Base-by-base conservation (phyloP, 2,888 invertebrate genomes). In the Eupithecia inturbata region DNA sequence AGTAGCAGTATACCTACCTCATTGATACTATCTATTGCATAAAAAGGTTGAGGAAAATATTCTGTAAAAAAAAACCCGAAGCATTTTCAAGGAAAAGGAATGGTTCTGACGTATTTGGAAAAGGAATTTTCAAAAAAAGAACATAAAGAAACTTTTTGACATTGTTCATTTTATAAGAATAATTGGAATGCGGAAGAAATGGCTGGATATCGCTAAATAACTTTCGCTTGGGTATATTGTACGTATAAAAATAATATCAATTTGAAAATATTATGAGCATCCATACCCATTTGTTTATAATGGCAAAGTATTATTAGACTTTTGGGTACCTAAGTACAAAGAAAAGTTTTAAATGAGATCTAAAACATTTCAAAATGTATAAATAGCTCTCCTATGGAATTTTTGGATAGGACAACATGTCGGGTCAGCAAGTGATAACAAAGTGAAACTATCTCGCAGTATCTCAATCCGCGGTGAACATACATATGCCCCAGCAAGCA, bases 401-500 rank as follows among this genome's bases (percentile, higher is more conserved):
- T 57, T 53, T 57, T 14, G 14, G 26, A 14, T 53, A 53, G 22
- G 10, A 22, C n/a, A 26, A 14, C 57, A 3, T 62, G 4, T 14
- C 14, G 4, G 57, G 57, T 57, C 57, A 57, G 26, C 22, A 14
- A 9, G 5, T 53, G 53, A 31, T 31, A 19, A 19, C 31, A 14
- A 67, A 71, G 28, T 53, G 6, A 62, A 70, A 10, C 3, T 33
- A 63, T 67, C 53, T 70, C 14, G 14, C 66, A 60, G 28, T 41
- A 72, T 36, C 63, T 64, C 31, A 63, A 63, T 53, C 76, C 78
- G 80, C 82, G 83, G 80, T 77, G 75, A 76, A 81, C 72, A 84
- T 87, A 87, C 87, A 83, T 82, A 86, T 85, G 83, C 86, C 84
- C 80, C 78, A 74, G 60, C 62, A n/a, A 78, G 78, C 80, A 82